Conservation (phyloP, 2,113 vertebrate species). For the Anhinga anhinga region DNA sequence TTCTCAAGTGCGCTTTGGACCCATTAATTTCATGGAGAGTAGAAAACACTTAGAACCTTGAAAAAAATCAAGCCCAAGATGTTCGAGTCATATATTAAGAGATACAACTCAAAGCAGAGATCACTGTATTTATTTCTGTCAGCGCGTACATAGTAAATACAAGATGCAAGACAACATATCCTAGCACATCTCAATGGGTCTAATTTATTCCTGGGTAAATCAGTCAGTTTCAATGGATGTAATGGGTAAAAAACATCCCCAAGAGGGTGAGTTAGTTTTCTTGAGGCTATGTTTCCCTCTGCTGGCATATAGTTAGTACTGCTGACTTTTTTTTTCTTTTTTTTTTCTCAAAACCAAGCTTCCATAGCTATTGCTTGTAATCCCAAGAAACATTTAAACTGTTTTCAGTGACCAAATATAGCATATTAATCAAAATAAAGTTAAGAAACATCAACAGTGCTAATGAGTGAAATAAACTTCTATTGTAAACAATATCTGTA, state of each 20-base stretch:
- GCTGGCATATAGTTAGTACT: slow-evolving; percentile 1
- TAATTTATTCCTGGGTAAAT: background rate
- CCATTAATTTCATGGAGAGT: background rate
- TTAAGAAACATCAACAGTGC: background rate
- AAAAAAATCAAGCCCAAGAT: background rate
- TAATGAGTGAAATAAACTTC: background rate
- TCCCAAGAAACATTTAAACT: background rate
- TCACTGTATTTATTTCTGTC: background rate
- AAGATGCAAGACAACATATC: background rate
- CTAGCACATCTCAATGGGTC: background rate
- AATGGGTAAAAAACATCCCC: background rate
- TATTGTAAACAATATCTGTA: background rate
- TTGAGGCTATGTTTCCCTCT: slow-evolving; percentile 46
- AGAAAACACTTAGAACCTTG: background rate
- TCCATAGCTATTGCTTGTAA: background rate
- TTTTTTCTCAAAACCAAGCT: background rate
- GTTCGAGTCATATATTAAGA: background rate
- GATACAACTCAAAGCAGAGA: background rate
- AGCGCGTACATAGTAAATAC: accelerated
- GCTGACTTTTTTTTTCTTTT: too few relatives aligned
- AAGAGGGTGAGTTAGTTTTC: background rate
- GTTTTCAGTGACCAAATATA: background rate
- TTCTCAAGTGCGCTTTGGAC: background rate
- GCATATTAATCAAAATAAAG: background rate
- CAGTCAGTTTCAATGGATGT: background rate